phyloP scores from a whole-genome alignment of 1,140 invertebrate species.

The Drosophila murphyi region DNA sequence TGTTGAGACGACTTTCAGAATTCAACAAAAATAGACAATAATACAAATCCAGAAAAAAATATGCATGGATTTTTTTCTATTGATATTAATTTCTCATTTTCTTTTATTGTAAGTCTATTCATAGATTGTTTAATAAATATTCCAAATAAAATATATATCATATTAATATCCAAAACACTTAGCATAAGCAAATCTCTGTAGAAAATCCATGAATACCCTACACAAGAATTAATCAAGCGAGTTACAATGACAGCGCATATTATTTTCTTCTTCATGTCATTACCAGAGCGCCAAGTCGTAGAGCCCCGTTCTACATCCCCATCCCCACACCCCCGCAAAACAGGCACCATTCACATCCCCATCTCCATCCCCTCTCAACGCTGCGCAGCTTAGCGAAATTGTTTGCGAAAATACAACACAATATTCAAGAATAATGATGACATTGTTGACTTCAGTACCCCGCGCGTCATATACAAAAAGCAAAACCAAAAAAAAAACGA shows the following conservation, averaged over 20 bases:
- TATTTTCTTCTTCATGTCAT: slow-evolving; percentile 78
- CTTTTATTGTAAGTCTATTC: too few relatives aligned
- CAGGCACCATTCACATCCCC: slow-evolving; percentile 1
- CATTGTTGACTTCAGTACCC: slow-evolving; percentile 81
- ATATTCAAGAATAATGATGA: slow-evolving; percentile 84
- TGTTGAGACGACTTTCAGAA: too few relatives aligned
- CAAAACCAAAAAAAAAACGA: slow-evolving; percentile 3
- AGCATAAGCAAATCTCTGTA: background rate
- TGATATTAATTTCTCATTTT: too few relatives aligned
- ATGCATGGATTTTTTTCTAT: too few relatives aligned
- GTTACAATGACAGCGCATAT: slow-evolving; percentile 82
- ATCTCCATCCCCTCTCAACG: slow-evolving; percentile 23
- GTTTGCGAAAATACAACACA: slow-evolving; percentile 83
- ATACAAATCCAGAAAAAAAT: too few relatives aligned
- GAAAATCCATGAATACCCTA: slow-evolving; percentile 36
- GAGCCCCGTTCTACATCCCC: slow-evolving; percentile 4
- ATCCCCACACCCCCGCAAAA: background rate
- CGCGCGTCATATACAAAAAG: slow-evolving; percentile 65
- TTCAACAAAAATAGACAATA: too few relatives aligned
- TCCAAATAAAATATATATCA: background rate
- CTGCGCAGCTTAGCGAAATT: slow-evolving; percentile 80
- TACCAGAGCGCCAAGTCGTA: slow-evolving; percentile 51
- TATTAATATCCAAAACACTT: background rate
- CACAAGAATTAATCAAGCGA: slow-evolving; percentile 79
- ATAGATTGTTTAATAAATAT: too few relatives aligned